phyloP scores from a whole-genome alignment of 2,113 vertebrate genomes.

The Turnix velox region DNA sequence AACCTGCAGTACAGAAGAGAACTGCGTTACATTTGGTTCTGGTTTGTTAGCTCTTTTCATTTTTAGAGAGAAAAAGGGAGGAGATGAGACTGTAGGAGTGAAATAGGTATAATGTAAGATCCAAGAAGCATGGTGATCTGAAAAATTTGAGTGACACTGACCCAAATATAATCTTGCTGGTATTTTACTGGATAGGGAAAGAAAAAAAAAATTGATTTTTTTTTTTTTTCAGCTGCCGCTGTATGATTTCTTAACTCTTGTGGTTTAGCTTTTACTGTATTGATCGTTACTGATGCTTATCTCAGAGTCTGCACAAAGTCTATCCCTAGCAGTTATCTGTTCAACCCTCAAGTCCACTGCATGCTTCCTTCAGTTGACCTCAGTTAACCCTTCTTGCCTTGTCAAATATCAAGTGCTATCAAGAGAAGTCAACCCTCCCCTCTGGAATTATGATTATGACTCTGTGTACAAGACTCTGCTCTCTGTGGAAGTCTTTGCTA shows the following conservation, averaged over 20 bases:
- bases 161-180: constrained; percentile 39
- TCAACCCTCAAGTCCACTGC: background rate
- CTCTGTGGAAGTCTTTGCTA: background rate
- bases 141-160: constrained; percentile 41
- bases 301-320: background rate
- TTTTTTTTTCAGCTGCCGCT: constrained; percentile 18
- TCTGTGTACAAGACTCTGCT: background rate
- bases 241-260: constrained; percentile 47
- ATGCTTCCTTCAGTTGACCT: constrained; percentile 3
- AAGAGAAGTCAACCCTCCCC: background rate
- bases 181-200: background rate
- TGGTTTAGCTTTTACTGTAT: constrained; percentile 52
- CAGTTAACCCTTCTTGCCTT: constrained; percentile 8
- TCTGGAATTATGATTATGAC: background rate
- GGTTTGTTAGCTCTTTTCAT: constrained; percentile 5
- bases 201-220: background rate
- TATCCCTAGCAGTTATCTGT: constrained; percentile 17
- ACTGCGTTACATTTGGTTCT: background rate
- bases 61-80: background rate
- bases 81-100: background rate
- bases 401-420: background rate
- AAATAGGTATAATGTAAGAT: background rate
- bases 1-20: background rate
- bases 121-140: background rate
- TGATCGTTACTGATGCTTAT: constrained; percentile 49